phyloP scores from a whole-genome alignment of 1,140 invertebrate species.

The Neuroterus valhalla region DNA sequence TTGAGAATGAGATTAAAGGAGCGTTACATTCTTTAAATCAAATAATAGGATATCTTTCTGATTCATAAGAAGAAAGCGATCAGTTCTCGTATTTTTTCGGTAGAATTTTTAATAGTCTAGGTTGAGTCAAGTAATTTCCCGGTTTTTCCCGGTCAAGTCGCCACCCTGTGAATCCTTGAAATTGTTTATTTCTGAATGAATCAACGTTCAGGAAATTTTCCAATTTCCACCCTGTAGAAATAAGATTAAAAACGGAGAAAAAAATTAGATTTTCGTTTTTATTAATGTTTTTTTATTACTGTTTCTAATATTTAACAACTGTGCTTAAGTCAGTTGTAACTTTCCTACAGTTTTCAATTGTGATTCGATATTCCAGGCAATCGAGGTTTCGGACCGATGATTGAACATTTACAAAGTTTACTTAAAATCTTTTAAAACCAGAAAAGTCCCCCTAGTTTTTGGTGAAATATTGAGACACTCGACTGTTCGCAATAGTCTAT shows the following conservation, averaged over 20 bases:
- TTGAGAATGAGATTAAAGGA: no score
- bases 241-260: neutral
- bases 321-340: neutral
- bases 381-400: constrained; percentile 7
- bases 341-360: constrained; percentile 20
- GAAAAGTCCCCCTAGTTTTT: neutral
- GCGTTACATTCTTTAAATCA: no score
- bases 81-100: no score
- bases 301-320: constrained; percentile 23
- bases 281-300: constrained; percentile 17
- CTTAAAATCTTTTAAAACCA: neutral
- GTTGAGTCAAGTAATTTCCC: no score
- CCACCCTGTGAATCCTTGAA: no score
- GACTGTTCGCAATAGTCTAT: constrained; percentile 30
- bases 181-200: no score
- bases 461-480: constrained; percentile 5
- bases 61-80: no score
- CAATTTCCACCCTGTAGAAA: no score
- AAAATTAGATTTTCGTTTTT: neutral
- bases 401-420: constrained; percentile 27
- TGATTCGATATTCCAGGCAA: neutral
- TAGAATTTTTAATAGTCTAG: no score
- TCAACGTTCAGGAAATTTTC: no score
- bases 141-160: no score
- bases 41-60: no score